A percentile compares a stretch with the other conserved stretches of the same genome.
Evolutionary conservation across 2,888 invertebrate genomes (phyloP).

Genomic region (Mechanitis mazaeus): DNA sequence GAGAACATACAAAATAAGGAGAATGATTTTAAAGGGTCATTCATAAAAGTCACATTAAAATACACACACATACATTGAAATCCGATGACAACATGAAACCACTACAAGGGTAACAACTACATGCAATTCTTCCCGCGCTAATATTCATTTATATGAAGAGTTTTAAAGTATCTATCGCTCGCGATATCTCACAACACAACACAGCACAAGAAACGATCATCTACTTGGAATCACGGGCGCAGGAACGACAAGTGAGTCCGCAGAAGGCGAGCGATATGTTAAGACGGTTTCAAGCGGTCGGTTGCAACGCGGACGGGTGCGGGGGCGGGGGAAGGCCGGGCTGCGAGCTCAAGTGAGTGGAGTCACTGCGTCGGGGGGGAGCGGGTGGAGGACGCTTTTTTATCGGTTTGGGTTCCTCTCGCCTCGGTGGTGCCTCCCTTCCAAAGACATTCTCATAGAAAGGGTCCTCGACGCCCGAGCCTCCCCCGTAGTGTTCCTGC

Average conservation of each 20-base stretch:
- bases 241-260: constrained; percentile 24
- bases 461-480: constrained; percentile 65
- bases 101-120: constrained; percentile 24
- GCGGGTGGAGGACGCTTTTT: constrained; percentile 91
- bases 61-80: constrained; percentile 9
- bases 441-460: constrained; percentile 85
- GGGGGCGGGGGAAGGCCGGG: constrained; percentile 23
- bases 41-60: constrained; percentile 13
- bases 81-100: constrained; percentile 22
- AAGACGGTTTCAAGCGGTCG: constrained; percentile 46
- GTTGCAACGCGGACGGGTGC: constrained; percentile 43
- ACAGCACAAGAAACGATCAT: constrained; percentile 9
- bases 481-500: constrained; percentile 88
- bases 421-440: constrained; percentile 45
- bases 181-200: constrained; percentile 14
- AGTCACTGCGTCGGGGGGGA: constrained; percentile 91
- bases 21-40: constrained; percentile 18
- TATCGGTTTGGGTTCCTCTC: constrained; percentile 59
- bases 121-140: constrained; percentile 9
- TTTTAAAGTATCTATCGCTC: constrained; percentile 13
- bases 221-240: constrained; percentile 17
- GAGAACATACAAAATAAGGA: constrained; percentile 21
- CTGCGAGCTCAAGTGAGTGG: constrained; percentile 84
- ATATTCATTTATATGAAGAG: constrained; percentile 8
- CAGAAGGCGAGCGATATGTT: constrained; percentile 28